Percentiles rank a stretch among this genome's conserved stretches.
Evolutionary conservation across 1,140 invertebrate species (phyloP).

Genomic region (Drosophila burlai): DNA sequence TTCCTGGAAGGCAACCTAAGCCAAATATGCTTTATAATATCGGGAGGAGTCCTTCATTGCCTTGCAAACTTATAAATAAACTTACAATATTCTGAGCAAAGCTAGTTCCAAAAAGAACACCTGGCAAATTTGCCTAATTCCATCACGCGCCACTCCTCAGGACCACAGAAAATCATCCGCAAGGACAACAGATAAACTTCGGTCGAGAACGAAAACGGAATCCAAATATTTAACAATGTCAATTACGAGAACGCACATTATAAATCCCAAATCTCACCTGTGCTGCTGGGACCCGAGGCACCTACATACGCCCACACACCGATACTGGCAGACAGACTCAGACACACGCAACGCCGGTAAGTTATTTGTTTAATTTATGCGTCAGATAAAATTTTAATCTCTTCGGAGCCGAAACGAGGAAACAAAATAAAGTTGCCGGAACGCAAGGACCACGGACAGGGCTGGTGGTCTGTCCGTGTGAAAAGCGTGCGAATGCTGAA

Average conservation of each 20-base stretch:
- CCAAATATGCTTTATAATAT: too few relatives aligned
- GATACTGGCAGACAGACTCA: constrained; percentile 4
- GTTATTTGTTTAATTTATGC: constrained; percentile 84
- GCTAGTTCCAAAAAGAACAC: not conserved
- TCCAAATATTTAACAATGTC: constrained; percentile 84
- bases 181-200: constrained; percentile 53
- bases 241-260: constrained; percentile 83
- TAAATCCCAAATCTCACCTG: constrained; percentile 84
- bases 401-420: constrained; percentile 68
- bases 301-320: constrained; percentile 1
- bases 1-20: too few relatives aligned
- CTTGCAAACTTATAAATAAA: too few relatives aligned
- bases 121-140: constrained; percentile 30
- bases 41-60: too few relatives aligned
- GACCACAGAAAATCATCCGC: constrained; percentile 20
- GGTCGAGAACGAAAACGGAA: constrained; percentile 49
- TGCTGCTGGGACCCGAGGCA: constrained; percentile 55
- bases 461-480: constrained; percentile 7
- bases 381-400: constrained; percentile 84
- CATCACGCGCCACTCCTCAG: constrained; percentile 9
- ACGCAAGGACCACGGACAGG: not conserved
- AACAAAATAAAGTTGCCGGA: constrained; percentile 73
- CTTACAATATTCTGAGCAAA: too few relatives aligned
- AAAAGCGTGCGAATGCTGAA: constrained; percentile 36
- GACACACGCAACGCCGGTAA: constrained; percentile 52